Conservation (phyloP, 2,113 vertebrate genomes). For the Ceratotherium simum region DNA sequence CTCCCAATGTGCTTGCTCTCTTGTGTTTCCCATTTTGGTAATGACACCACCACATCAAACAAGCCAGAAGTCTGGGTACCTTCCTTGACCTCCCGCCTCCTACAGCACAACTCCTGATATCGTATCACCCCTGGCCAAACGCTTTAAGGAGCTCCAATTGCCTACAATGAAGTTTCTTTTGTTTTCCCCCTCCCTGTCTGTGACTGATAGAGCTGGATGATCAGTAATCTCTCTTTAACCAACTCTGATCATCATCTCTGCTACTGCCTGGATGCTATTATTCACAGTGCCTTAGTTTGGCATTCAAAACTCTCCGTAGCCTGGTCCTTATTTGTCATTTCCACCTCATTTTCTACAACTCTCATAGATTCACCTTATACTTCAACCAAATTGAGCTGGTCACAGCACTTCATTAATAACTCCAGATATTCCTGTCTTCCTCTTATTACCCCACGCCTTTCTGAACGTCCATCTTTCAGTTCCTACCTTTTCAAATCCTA, state of each 20-base stretch:
- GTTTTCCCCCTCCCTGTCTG: slow-evolving; percentile 60
- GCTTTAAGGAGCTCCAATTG: background rate
- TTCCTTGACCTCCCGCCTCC: background rate
- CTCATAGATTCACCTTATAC: background rate
- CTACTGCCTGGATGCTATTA: slow-evolving; percentile 43
- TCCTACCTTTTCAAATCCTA: background rate
- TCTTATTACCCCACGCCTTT: background rate
- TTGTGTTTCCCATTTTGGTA: background rate
- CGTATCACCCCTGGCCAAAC: background rate
- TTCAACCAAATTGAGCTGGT: background rate
- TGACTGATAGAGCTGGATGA: slow-evolving; percentile 64
- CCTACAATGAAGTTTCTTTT: background rate
- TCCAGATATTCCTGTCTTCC: background rate
- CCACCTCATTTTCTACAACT: background rate
- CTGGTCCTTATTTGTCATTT: background rate
- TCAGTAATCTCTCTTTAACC: slow-evolving; percentile 65
- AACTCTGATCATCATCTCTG: slow-evolving; percentile 63
- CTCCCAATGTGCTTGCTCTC: background rate
- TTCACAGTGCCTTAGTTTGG: background rate
- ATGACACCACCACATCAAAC: background rate
- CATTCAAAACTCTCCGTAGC: background rate
- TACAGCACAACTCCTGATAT: background rate
- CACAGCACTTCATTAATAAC: background rate
- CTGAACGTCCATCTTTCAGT: background rate
- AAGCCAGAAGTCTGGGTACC: background rate